Evolutionary conservation across 2,888 invertebrate species (phyloP).

Genomic region (Meliscaeva auricollis): DNA sequence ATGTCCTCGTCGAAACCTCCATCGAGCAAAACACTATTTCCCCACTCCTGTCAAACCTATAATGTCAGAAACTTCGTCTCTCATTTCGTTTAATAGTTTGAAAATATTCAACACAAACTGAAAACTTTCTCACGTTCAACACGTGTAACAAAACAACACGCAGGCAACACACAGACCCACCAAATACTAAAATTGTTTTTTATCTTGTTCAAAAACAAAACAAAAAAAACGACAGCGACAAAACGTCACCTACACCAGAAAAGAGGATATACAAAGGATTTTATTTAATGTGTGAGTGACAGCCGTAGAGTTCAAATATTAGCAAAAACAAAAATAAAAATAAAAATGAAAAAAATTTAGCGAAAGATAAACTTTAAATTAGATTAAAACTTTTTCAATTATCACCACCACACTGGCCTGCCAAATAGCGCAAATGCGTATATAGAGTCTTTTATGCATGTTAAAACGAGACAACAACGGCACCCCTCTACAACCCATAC

Average conservation of each 20-base stretch:
- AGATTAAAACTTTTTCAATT: conserved; percentile 82
- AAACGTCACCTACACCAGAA: not conserved
- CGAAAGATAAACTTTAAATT: conserved; percentile 78
- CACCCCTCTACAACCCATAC: no score
- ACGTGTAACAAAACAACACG: conserved; percentile 50
- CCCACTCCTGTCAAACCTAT: not conserved
- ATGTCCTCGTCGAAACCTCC: not conserved
- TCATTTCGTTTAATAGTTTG: conserved; percentile 29
- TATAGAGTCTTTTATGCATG: not conserved
- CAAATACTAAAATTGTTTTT: conserved; percentile 60
- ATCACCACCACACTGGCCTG: conserved; percentile 60
- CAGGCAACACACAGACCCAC: conserved; percentile 1
- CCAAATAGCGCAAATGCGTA: not conserved
- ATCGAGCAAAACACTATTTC: not conserved
- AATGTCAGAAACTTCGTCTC: not conserved
- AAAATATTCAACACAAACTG: conserved; percentile 47
- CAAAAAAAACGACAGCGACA: not conserved
- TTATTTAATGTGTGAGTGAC: conserved; percentile 45
- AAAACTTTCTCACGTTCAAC: conserved; percentile 68
- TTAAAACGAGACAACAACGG: not conserved
- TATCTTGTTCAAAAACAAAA: conserved; percentile 28
- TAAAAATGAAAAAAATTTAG: not conserved
- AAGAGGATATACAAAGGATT: conserved; percentile 34
- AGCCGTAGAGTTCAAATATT: conserved; percentile 15
- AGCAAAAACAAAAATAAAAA: conserved; percentile 11